Evolutionary conservation across 2,113 vertebrate genomes (phyloP).

Genomic region (Chaenogobius annularis): DNA sequence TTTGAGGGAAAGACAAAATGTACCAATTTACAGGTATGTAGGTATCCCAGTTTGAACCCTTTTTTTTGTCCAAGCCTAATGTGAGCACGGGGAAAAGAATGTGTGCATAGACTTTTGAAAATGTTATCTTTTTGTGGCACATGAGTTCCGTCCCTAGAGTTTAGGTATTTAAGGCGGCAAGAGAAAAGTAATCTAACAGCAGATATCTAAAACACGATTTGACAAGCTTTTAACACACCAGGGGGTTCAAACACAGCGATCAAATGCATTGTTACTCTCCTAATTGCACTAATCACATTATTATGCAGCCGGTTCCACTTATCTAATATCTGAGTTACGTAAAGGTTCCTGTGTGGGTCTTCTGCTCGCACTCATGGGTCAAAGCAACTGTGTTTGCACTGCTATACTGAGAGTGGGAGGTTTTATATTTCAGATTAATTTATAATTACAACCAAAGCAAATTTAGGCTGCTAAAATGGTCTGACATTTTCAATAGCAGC

Average conservation of each 20-base stretch:
- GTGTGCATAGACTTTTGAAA: too few relatives aligned
- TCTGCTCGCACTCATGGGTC: not conserved
- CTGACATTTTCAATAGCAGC: slow-evolving; percentile 34
- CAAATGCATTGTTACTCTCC: slow-evolving; percentile 1
- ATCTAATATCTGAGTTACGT: slow-evolving; percentile 26
- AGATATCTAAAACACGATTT: not conserved
- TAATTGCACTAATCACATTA: slow-evolving; percentile 10
- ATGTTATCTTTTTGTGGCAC: too few relatives aligned
- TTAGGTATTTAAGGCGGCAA: not conserved
- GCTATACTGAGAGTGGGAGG: slow-evolving; percentile 24
- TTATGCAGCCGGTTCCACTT: slow-evolving; percentile 17
- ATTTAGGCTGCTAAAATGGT: slow-evolving; percentile 25
- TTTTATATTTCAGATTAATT: slow-evolving; percentile 28
- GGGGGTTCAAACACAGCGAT: not conserved
- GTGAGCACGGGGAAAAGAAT: too few relatives aligned
- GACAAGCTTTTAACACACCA: not conserved
- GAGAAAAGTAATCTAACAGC: not conserved
- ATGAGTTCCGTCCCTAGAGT: too few relatives aligned
- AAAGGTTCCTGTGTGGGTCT: slow-evolving; percentile 30
- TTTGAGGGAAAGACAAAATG: too few relatives aligned
- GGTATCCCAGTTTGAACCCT: too few relatives aligned
- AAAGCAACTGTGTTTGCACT: slow-evolving; percentile 21
- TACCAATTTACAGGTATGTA: too few relatives aligned
- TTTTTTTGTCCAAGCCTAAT: too few relatives aligned
- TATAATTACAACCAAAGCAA: slow-evolving; percentile 43